A percentile compares a stretch with the other conserved stretches of the same genome.
Conservation (phyloP, 2,113 vertebrate species). For the Hiodon alosoides region DNA sequence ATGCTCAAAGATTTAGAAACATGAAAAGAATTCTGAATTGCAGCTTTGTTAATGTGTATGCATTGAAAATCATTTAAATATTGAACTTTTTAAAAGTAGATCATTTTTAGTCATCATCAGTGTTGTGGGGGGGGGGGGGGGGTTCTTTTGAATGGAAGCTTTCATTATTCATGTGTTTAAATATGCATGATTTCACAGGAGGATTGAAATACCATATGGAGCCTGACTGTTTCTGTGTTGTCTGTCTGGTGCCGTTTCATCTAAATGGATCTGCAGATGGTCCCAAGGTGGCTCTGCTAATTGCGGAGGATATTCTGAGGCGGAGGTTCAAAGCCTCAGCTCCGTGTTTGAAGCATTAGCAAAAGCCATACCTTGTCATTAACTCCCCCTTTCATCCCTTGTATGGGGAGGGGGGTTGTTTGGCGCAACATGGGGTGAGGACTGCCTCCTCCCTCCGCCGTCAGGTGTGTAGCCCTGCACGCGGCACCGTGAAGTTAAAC, state of each 20-base stretch:
- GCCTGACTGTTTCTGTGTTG: slow-evolving; percentile 7
- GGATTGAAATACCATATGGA: neutral
- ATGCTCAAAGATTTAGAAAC: too few relatives aligned
- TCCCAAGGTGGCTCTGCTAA: slow-evolving; percentile 26
- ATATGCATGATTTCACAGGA: neutral
- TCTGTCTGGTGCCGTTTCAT: slow-evolving; percentile 21
- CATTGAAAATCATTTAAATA: neutral
- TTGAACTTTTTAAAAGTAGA: too few relatives aligned
- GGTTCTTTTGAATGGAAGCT: neutral
- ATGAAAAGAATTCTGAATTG: too few relatives aligned
- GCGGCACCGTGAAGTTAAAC: too few relatives aligned
- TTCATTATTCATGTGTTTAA: slow-evolving; percentile 2
- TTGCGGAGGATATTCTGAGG: slow-evolving; percentile 36
- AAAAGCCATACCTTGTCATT: slow-evolving; percentile 54
- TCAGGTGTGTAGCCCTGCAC: too few relatives aligned
- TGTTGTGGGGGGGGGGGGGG: too few relatives aligned
- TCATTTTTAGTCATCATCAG: neutral
- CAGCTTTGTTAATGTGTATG: neutral
- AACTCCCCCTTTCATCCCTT: slow-evolving; percentile 52
- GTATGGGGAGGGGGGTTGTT: slow-evolving; percentile 10
- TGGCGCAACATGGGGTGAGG: neutral
- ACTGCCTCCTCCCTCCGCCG: neutral
- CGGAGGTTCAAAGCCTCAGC: slow-evolving; percentile 13
- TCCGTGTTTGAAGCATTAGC: slow-evolving; percentile 55
- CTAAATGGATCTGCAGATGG: neutral